phyloP scores from a whole-genome alignment of 1,140 invertebrate species.

The Lethrus apterus region DNA sequence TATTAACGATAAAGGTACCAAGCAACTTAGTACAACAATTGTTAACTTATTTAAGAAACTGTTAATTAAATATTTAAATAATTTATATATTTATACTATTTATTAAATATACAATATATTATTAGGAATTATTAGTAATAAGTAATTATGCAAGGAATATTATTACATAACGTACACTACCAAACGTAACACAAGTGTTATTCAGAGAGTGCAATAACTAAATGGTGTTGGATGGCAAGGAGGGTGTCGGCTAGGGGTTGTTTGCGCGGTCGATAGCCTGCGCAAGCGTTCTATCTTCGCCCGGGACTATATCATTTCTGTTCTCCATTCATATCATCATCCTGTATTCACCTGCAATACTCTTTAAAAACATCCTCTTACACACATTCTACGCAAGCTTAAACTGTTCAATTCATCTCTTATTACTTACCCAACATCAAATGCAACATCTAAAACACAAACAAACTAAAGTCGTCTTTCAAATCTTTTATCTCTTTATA shows the following conservation, averaged over 20 bases:
- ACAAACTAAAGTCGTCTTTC: not conserved
- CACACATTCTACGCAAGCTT: slow-evolving; percentile 7
- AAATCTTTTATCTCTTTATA: not conserved
- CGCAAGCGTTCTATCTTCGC: slow-evolving; percentile 30
- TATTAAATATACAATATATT: slow-evolving; percentile 42
- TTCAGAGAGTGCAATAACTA: slow-evolving; percentile 45
- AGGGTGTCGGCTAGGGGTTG: slow-evolving; percentile 41
- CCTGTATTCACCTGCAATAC: slow-evolving; percentile 16
- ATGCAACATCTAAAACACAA: not conserved
- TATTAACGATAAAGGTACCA: slow-evolving; percentile 37
- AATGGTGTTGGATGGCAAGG: slow-evolving; percentile 41
- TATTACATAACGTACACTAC: slow-evolving; percentile 46
- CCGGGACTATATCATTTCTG: slow-evolving; percentile 20
- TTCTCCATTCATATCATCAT: slow-evolving; percentile 24
- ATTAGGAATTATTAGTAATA: slow-evolving; percentile 43
- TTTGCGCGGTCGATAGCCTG: slow-evolving; percentile 36
- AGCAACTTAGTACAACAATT: slow-evolving; percentile 37
- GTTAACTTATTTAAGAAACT: slow-evolving; percentile 34
- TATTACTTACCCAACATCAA: slow-evolving; percentile 1
- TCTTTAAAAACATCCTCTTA: not conserved
- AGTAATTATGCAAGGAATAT: slow-evolving; percentile 45
- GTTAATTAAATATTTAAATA: slow-evolving; percentile 38
- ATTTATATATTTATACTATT: slow-evolving; percentile 40
- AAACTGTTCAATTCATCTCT: no score
- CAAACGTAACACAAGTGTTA: slow-evolving; percentile 46